phyloP scores from a whole-genome alignment of 2,113 vertebrate species.

The cattle (Bos taurus) region DNA sequence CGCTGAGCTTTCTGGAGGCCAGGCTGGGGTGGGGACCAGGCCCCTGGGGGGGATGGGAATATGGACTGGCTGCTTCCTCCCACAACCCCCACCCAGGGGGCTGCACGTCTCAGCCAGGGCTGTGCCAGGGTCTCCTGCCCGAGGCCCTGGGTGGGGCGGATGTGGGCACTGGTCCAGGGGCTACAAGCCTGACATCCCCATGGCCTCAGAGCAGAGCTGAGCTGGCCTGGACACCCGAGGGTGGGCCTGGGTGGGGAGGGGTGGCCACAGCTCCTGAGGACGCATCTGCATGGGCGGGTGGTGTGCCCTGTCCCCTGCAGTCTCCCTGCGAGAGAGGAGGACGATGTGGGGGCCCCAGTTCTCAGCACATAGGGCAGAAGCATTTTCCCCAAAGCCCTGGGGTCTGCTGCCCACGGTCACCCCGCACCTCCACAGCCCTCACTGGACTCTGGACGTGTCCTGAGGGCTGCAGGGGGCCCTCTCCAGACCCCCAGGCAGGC shows the following conservation, averaged over 20 bases:
- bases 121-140: neutral
- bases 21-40: neutral
- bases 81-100: neutral
- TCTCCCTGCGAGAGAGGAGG: neutral
- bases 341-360: accelerated
- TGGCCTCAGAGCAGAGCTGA: neutral
- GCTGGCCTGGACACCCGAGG: neutral
- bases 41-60: accelerated
- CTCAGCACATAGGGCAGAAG: neutral
- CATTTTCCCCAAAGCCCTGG: neutral
- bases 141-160: neutral
- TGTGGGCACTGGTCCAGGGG: neutral
- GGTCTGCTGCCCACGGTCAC: accelerated
- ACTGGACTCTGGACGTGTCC: neutral
- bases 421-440: accelerated
- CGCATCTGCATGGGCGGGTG: accelerated
- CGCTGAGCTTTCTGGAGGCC: neutral
- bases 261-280: too few species aligned
- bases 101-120: neutral
- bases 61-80: neutral
- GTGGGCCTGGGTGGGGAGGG: neutral
- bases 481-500: neutral
- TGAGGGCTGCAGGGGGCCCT: neutral
- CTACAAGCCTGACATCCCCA: neutral
- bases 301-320: too few species aligned